Evolutionary conservation across 2,113 vertebrate genomes (phyloP), one percentile per base, ranked within the genome.

Genomic region (Monarcha castaneiventris): DNA sequence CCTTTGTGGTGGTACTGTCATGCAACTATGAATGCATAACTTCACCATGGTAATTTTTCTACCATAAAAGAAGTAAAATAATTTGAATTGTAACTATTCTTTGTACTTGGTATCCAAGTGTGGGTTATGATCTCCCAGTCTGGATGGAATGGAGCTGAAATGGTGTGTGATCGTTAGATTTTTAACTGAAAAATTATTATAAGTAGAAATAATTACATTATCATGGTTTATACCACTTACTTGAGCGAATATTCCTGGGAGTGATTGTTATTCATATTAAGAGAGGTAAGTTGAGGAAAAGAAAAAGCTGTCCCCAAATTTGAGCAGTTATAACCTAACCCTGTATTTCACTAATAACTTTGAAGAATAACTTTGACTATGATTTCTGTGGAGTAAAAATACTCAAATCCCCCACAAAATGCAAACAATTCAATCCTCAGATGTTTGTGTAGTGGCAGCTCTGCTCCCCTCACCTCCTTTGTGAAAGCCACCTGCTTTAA

Each of bases 321-420:
- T 68, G 44, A 61, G 37, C 26, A 68, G 5, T 56, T 71, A 4
- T 6, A 67, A 66, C 15, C 1, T 6, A 67, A 66, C 15, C 1
- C 11, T 63, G 1, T 30, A 14, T 41, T 89, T 94, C 46, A 22
- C 27, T 17, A 35, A 32, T 51, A 58, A 43, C 82, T 41, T 63
- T 30, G 33, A 76, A 8, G 32, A 63, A 14, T 72, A 63, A 79
- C 16, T 71, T 58, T 48, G 17, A 22, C 41, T 71, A 0, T 67
- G 43, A 48, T 54, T 78, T 90, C 18, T 61, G 32, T 11, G 32
- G 52, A 78, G 39, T 14, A 14, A 74, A 82, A 71, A 22, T 19
- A 21, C 15, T 2, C 26, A 15, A 43, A 16, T 1, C 0, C 6
- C 9, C 8, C 25, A 7, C 7, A 69, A 48, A 77, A 19, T 26